Conservation (phyloP, 2,797 vertebrate genomes). For the Rallus crepitans region DNA sequence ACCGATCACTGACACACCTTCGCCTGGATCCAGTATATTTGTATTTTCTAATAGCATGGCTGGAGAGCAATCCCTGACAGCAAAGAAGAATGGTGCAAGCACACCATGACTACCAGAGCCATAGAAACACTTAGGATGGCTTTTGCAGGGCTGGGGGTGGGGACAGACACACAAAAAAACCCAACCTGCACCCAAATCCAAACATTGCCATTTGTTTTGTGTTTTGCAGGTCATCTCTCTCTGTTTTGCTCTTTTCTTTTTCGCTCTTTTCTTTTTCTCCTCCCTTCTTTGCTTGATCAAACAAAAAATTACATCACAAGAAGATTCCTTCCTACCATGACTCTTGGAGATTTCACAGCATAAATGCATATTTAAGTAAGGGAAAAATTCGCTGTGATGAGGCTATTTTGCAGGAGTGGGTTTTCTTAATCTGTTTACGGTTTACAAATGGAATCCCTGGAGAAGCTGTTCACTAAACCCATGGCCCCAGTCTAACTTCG, state of each 20-base stretch:
- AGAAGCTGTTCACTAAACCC: not conserved
- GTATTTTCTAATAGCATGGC: not conserved
- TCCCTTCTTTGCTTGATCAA: not conserved
- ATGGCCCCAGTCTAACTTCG: not conserved
- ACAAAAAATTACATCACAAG: not conserved
- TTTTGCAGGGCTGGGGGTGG: not conserved
- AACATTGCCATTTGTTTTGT: not conserved
- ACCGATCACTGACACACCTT: not conserved
- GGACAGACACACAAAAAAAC: too few relatives aligned
- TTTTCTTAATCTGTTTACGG: conserved; percentile 54
- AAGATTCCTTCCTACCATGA: not conserved
- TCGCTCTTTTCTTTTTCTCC: not conserved
- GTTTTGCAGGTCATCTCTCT: not conserved
- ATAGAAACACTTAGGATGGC: not conserved
- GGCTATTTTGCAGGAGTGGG: conserved; percentile 4
- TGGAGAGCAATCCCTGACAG: not conserved
- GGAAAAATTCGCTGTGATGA: conserved; percentile 23
- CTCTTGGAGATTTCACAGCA: not conserved
- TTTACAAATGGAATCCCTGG: conserved; percentile 39
- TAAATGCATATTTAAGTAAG: conserved; percentile 24
- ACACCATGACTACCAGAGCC: not conserved
- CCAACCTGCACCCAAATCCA: not conserved
- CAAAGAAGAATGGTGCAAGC: not conserved
- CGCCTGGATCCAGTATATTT: not conserved
- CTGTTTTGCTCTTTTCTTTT: not conserved